Evolutionary conservation across 2,113 vertebrate species (phyloP), one percentile per base, ranked within the genome.

Genomic region (Hydrolagus affinis): DNA sequence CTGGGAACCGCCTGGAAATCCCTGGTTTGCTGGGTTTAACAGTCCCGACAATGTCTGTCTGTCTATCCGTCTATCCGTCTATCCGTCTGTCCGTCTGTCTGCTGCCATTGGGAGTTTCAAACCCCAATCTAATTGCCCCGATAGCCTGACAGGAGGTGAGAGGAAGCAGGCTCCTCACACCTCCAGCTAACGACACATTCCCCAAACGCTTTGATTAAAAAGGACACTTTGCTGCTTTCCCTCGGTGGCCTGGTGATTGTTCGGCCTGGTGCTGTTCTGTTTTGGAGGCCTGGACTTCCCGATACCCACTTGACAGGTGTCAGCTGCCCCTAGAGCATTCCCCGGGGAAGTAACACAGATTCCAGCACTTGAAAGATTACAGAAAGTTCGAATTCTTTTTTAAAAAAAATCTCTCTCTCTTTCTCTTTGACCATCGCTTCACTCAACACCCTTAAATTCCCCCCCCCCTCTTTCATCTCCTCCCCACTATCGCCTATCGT

Each of bases 221-320:
- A 44, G 86, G 88, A 14, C 0, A 0, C 86, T 90, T 91, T 86
- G 70, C 89, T 89, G 89, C 91, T 12, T 90, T 90, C 89, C 86
- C 89, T 0, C 0, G 44, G 88, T 88, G 60, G 70, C 88, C 32
- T 87, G 0, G 0, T 70, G 86, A 89, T 88, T 85, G 88, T 86
- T 87, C 4, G 69, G 86, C n/a, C n/a, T n/a, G n/a, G 88, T 74
- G 87, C 85, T 88, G 86, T 21, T 59, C 88, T 89, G 89, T 88
- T 88, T 90, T n/a, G n/a, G 90, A 90, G 87, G 91, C 89, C 87
- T 88, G 89, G 90, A n/a, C n/a, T 89, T 91, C 90, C 86, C 89
- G 88, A 87, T 93, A 93, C 92, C 90, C 0, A 77, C 88, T 85
- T 92, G 88, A 89, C 91, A 92, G 90, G 90, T 92, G 92, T 91